Evolutionary conservation across 2,888 invertebrate species (phyloP), one percentile per base, ranked within the genome.

Genomic region (Eurois occulta): DNA sequence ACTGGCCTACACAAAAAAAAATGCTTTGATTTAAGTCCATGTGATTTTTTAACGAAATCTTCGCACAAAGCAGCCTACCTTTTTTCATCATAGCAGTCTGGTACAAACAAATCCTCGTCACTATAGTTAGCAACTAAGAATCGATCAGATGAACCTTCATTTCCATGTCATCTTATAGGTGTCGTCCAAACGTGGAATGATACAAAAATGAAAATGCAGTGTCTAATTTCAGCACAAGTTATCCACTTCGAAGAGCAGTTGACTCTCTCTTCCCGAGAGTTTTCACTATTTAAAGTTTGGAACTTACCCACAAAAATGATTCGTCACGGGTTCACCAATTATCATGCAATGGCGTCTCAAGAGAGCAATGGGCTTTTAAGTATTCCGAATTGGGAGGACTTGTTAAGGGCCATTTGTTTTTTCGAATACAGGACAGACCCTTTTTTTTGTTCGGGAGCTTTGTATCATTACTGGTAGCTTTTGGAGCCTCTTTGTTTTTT

Each of bases 311-410:
- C 28, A 52, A 43, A 43, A 70, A 18, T 35, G 24, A 78, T 78
- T 78, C 46, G n/a, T 65, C 80, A 64, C n/a, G 78, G 80, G 32
- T n/a, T 43, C 32, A 58, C 65, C 81, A 80, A 79, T 79, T 62
- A 38, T 72, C 64, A 38, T 65, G 64, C 74, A 78, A 78, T 52
- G 35, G n/a, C 58, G 35, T 66, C 48, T 65, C 48, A n/a, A 77
- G 68, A 60, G 58, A 69, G 67, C 52, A 75, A 46, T 82, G 28
- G 48, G 52, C 75, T 46, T 76, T 80, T 66, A 77, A 83, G 78
- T 77, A 74, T 81, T 66, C 82, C 75, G 66, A 81, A 78, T 75
- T 60, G 48, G 58, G 58, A 48, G 41, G 58, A 66, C 35, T 74
- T 72, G 55, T 58, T 55, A 72, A 48, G 75, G 58, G 7, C 41